Conservation (phyloP, 2,888 invertebrate species). For the Bruchidius siliquastri region DNA sequence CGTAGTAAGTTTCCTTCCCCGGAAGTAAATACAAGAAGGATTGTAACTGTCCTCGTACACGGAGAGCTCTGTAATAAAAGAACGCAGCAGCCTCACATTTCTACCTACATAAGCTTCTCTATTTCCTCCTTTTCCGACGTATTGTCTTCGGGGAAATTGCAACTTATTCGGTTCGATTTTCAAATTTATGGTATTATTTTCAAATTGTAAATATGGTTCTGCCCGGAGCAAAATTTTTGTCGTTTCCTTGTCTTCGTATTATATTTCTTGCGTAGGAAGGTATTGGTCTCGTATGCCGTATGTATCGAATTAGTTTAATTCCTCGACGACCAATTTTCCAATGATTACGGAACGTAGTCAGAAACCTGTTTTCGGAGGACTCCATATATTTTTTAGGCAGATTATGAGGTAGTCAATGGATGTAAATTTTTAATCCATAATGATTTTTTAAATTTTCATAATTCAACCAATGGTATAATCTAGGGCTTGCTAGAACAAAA, state of each 20-base stretch:
- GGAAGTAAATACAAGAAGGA: not conserved
- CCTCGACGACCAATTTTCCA: not conserved
- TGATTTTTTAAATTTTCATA: too few relatives aligned
- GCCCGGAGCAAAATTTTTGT: conserved; percentile 7
- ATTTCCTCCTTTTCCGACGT: not conserved
- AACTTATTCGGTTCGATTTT: conserved; percentile 23
- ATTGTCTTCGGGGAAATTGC: conserved; percentile 20
- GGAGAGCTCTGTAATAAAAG: not conserved
- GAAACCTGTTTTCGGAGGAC: too few relatives aligned
- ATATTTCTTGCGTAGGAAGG: not conserved
- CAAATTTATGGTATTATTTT: conserved; percentile 25
- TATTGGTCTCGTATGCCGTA: not conserved
- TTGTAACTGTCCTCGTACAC: not conserved
- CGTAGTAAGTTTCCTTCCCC: not conserved
- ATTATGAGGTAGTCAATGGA: too few relatives aligned
- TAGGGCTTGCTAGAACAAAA: too few relatives aligned
- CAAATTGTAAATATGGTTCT: conserved; percentile 26
- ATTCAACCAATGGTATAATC: too few relatives aligned
- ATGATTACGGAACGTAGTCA: too few relatives aligned
- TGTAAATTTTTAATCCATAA: too few relatives aligned
- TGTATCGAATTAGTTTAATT: not conserved
- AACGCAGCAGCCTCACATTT: not conserved
- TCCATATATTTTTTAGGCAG: too few relatives aligned
- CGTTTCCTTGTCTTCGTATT: not conserved
- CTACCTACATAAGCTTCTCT: not conserved